phyloP scores from a whole-genome alignment of 2,113 vertebrate genomes.

The Marcusenius ussheri region DNA sequence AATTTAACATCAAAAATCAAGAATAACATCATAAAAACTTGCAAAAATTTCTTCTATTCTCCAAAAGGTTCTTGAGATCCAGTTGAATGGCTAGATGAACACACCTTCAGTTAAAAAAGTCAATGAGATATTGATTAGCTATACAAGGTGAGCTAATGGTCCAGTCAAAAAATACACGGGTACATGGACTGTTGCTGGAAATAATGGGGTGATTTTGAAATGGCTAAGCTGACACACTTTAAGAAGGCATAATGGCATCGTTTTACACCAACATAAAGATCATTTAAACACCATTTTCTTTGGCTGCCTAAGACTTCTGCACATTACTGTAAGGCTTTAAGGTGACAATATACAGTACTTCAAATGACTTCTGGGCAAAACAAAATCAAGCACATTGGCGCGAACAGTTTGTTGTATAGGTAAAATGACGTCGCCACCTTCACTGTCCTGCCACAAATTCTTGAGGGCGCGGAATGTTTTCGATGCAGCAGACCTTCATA shows the following conservation, averaged over 20 bases:
- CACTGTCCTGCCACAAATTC: neutral
- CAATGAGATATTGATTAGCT: neutral
- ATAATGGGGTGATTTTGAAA: neutral
- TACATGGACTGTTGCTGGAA: neutral
- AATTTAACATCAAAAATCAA: neutral
- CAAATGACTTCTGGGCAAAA: neutral
- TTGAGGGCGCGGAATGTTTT: neutral
- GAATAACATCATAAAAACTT: neutral
- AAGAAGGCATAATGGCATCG: neutral
- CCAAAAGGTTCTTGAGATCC: neutral
- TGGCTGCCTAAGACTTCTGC: neutral
- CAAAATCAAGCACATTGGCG: neutral
- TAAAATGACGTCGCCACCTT: neutral
- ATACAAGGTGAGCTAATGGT: neutral
- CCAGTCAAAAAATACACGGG: neutral
- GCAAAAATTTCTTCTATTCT: neutral
- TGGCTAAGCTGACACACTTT: neutral
- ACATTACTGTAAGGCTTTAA: neutral
- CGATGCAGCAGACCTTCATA: neutral
- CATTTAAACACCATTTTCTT: neutral
- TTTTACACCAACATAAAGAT: neutral
- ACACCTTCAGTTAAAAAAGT: neutral
- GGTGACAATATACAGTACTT: neutral
- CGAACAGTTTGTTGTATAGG: neutral
- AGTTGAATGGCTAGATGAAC: neutral